A percentile compares a stretch with the other conserved stretches of the same genome.
Evolutionary conservation across 2,797 vertebrate species (phyloP).

Genomic region (Carcharodon carcharias): DNA sequence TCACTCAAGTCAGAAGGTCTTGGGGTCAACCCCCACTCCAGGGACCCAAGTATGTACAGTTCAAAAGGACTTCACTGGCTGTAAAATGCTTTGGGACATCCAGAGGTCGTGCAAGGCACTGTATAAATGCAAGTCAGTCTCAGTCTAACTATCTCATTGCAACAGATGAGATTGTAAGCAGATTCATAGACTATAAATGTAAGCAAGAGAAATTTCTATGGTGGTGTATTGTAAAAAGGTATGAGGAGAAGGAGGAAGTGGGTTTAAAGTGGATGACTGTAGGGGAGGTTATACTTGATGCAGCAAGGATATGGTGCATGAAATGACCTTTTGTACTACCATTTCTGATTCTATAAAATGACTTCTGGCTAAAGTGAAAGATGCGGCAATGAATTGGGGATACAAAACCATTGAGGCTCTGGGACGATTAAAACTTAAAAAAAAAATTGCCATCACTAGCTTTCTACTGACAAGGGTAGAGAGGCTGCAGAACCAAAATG

Average conservation of each 20-base stretch:
- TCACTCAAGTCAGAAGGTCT: no score
- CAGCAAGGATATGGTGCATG: not conserved
- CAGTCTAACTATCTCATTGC: not conserved
- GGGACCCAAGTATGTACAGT: no score
- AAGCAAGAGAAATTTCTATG: not conserved
- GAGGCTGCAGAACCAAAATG: no score
- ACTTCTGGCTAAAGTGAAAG: not conserved
- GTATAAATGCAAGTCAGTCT: no score
- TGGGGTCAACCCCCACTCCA: no score
- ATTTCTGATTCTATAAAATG: not conserved
- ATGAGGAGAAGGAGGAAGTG: not conserved
- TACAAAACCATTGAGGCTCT: not conserved
- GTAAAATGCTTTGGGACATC: no score
- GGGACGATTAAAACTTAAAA: not conserved
- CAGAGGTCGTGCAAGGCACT: no score
- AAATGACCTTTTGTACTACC: not conserved
- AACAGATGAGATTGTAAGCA: not conserved
- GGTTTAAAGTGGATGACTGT: not conserved
- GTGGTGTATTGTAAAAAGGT: not conserved
- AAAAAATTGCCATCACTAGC: no score
- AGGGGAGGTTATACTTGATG: not conserved
- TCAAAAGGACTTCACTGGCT: no score
- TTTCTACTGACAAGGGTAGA: no score
- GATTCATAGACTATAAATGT: not conserved
- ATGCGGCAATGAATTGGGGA: not conserved